phyloP scores from a whole-genome alignment of 2,888 invertebrate species.

The Dorcus hopei region DNA sequence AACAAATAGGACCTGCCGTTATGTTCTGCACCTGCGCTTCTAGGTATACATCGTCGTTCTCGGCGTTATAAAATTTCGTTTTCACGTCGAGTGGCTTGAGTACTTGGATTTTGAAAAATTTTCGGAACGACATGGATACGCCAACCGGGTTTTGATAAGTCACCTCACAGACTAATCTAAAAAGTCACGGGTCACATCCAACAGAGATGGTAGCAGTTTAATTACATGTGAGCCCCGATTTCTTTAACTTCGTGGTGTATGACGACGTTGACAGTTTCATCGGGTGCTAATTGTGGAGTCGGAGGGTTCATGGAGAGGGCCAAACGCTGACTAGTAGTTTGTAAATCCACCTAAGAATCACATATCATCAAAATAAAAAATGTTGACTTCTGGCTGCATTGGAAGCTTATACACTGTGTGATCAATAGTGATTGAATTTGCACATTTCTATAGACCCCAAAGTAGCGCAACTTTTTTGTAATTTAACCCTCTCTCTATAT shows the following conservation, averaged over 20 bases:
- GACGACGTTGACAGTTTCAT: slow-evolving; percentile 89
- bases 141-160: slow-evolving; percentile 77
- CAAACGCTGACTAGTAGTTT: slow-evolving; percentile 87
- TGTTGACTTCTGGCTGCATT: no score
- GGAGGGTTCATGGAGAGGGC: slow-evolving; percentile 69
- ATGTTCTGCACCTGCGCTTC: slow-evolving; percentile 86
- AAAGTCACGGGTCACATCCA: slow-evolving; percentile 30
- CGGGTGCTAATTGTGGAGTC: slow-evolving; percentile 63
- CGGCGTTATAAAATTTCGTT: slow-evolving; percentile 96
- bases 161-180: slow-evolving; percentile 91
- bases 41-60: slow-evolving; percentile 71
- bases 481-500: no score
- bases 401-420: no score
- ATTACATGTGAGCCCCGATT: slow-evolving; percentile 93
- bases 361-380: not conserved
- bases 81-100: slow-evolving; percentile 97
- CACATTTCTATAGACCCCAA: no score
- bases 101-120: slow-evolving; percentile 98
- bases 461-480: no score
- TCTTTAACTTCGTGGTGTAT: slow-evolving; percentile 99
- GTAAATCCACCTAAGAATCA: slow-evolving; percentile 74
- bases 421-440: no score
- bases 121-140: slow-evolving; percentile 82
- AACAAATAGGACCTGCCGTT: slow-evolving; percentile 85
- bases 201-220: slow-evolving; percentile 9